These are phyloP conservation scores for Rhizoglyphus robini DNA, from an alignment of 1,140 invertebrate genomes.

Conservation along the genomic window DNA sequence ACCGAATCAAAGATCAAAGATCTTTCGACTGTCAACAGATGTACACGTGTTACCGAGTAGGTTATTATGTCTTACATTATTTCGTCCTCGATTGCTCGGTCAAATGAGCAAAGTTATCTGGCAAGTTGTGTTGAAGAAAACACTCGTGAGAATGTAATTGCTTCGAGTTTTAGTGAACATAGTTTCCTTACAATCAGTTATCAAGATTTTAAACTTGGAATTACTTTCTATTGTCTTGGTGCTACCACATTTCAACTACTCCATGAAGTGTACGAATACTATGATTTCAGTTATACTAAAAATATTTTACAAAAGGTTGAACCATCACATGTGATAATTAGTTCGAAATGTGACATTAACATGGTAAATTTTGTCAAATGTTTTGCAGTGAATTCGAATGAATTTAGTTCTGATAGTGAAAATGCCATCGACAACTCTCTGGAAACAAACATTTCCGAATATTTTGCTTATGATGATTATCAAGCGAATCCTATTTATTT, in stretches of 20 bases:
- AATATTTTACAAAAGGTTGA: not conserved
- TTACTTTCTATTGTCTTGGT: not conserved
- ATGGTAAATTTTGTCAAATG: not conserved
- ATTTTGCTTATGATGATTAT: not conserved
- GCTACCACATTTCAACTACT: not conserved
- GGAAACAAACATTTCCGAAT: not conserved
- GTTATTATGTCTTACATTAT: too few relatives aligned
- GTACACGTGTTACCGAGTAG: too few relatives aligned
- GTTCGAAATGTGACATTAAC: not conserved
- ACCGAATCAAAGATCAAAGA: too few relatives aligned
- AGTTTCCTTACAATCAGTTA: slow-evolving; percentile 11
- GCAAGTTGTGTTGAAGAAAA: too few relatives aligned
- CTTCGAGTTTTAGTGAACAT: too few relatives aligned
- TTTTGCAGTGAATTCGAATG: not conserved
- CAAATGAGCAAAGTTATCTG: too few relatives aligned
- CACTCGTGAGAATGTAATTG: too few relatives aligned
- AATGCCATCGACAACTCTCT: not conserved
- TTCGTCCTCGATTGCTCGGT: too few relatives aligned
- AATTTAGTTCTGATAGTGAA: not conserved
- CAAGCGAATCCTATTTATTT: not conserved
- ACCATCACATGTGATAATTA: slow-evolving; percentile 8
- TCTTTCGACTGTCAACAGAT: too few relatives aligned
- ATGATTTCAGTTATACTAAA: not conserved
- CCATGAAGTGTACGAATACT: slow-evolving; percentile 11
- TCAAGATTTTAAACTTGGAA: not conserved